Evolutionary conservation across 2,888 invertebrate genomes (phyloP).

Genomic region (Litoditis marina): DNA sequence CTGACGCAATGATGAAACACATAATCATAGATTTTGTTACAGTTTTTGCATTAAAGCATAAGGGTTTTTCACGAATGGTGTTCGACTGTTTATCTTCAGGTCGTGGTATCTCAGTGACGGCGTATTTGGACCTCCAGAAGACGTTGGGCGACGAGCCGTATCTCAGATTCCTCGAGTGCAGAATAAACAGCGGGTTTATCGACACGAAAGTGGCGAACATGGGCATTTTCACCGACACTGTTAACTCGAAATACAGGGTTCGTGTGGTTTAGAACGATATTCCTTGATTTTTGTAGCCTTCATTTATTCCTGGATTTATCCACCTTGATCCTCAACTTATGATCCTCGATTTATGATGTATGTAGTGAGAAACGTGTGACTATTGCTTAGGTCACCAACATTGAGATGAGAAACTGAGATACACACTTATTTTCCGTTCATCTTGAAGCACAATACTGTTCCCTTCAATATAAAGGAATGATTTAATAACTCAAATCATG

Average conservation of each 20-base stretch:
- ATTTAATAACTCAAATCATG: too few species aligned
- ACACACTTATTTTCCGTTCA: too few species aligned
- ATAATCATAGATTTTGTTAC: background rate
- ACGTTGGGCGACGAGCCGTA: conserved; percentile 50
- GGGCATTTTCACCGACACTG: conserved; percentile 58
- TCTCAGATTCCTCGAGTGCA: conserved; percentile 40
- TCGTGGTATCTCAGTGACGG: conserved; percentile 41
- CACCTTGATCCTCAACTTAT: too few species aligned
- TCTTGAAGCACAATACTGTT: too few species aligned
- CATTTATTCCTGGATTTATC: too few species aligned
- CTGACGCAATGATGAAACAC: background rate
- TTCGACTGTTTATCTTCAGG: conserved; percentile 23
- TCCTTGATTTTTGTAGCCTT: background rate
- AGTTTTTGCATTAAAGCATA: too few species aligned
- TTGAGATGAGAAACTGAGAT: too few species aligned
- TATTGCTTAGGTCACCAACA: too few species aligned
- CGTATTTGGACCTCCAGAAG: conserved; percentile 45
- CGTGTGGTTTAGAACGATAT: conserved; percentile 3
- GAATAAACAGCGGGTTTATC: conserved; percentile 41
- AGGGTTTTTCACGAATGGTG: too few species aligned
- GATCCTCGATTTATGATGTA: too few species aligned
- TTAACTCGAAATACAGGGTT: conserved; percentile 50
- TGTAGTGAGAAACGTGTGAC: background rate
- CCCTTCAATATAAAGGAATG: too few species aligned
- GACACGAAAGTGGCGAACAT: conserved; percentile 52